phyloP scores from a whole-genome alignment of 2,113 vertebrate genomes.

The Seriola aureovittata region DNA sequence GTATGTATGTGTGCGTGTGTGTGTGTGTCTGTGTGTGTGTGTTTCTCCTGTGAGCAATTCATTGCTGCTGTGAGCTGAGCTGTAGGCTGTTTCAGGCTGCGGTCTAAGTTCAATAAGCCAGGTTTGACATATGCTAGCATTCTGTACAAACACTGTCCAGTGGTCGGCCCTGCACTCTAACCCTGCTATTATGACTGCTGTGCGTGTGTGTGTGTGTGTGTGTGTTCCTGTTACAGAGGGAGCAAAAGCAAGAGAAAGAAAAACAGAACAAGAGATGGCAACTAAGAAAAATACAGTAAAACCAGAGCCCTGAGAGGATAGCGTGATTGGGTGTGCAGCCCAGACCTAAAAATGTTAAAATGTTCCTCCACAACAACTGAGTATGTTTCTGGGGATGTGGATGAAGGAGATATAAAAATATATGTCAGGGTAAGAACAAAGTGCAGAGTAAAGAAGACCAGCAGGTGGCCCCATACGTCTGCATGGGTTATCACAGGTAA shows the following conservation, averaged over 20 bases:
- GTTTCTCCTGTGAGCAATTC: slow-evolving; percentile 47
- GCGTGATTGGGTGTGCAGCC: slow-evolving; percentile 18
- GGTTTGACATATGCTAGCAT: slow-evolving; percentile 78
- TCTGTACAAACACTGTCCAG: slow-evolving; percentile 78
- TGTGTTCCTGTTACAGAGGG: slow-evolving; percentile 42
- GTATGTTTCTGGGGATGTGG: slow-evolving; percentile 3
- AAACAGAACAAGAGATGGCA: slow-evolving; percentile 56
- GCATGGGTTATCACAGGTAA: slow-evolving; percentile 14
- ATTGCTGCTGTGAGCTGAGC: slow-evolving; percentile 44
- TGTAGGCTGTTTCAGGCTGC: slow-evolving; percentile 75
- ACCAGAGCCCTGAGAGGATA: slow-evolving; percentile 39
- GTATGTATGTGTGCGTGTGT: slow-evolving; percentile 33
- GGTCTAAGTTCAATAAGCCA: slow-evolving; percentile 78
- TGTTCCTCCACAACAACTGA: slow-evolving; percentile 28
- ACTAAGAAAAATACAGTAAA: slow-evolving; percentile 44
- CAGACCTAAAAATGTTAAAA: slow-evolving; percentile 40
- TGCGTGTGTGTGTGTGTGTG: slow-evolving; percentile 43
- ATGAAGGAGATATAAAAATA: slow-evolving; percentile 6
- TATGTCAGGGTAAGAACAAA: background rate
- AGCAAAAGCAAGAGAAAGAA: slow-evolving; percentile 46
- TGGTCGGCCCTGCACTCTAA: slow-evolving; percentile 62
- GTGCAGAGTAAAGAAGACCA: slow-evolving; percentile 32
- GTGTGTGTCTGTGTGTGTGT: slow-evolving; percentile 21
- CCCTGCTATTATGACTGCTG: slow-evolving; percentile 69
- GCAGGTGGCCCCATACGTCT: slow-evolving; percentile 60